Base-by-base conservation (phyloP, 2,888 invertebrate species). In the Agriopis marginaria region DNA sequence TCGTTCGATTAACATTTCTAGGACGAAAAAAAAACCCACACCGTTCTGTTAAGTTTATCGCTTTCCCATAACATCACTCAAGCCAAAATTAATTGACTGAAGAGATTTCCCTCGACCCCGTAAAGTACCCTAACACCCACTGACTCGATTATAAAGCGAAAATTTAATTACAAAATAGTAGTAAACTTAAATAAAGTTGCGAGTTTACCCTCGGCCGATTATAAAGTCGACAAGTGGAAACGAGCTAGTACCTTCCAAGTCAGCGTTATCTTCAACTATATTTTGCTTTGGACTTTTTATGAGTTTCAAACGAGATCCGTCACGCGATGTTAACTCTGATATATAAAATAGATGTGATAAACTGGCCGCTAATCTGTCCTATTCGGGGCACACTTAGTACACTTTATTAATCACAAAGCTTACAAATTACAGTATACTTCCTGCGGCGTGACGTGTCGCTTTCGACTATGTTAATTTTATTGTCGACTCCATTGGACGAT, bases 361-460 rank as follows among this genome's bases (percentile, higher is more conserved):
- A 94, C 89, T 92, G 94, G 85, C 89, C 93, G 92, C 93, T 94
- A 94, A 94, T 94, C 94, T 93, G 91, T 93, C 90, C 92, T 90
- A 93, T 93, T 93, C 91, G 92, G 90, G 93, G 89, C 92, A 89
- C 94, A 94, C 92, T 94, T 94, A 93, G 92, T 92, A 90, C 92
- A 91, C 87, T 94, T 94, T 94, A 94, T 94, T 94, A 94, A 94
- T 94, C 94, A 93, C 92, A 93, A 94, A 92, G 91, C 90, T 92
- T 92, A 93, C 94, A 94, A 94, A 94, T 93, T 93, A 93, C 92
- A 84, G 85, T 88, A 88, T 88, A 90, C 93, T 93, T 94, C 94
- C 94, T 92, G 92, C 88, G 86, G 83, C 88, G 89, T 90, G 93
- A 92, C 93, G 89, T 88, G 87, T 87, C 83, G 85, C 88, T 89